These are phyloP conservation scores for Erythrocercus mccallii DNA, from an alignment of 2,113 vertebrate genomes.

Conservation along the genomic window DNA sequence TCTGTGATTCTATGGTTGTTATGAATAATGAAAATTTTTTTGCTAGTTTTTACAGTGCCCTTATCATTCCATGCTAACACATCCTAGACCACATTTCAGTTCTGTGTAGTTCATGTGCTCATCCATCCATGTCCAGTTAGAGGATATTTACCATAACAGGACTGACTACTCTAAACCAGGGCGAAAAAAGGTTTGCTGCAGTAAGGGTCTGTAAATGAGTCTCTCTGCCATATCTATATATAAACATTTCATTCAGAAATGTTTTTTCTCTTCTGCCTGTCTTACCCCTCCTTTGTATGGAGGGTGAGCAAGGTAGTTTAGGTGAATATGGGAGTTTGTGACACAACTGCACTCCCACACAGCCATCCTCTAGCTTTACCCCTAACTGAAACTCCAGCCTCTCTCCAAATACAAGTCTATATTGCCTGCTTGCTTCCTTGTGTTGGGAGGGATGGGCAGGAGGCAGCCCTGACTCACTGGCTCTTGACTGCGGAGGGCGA, in stretches of 20 bases:
- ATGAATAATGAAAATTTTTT: not conserved
- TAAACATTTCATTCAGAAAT: not conserved
- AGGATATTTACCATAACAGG: not conserved
- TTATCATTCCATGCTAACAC: not conserved
- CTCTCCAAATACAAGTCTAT: not conserved
- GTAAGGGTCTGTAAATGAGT: not conserved
- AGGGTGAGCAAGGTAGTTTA: not conserved
- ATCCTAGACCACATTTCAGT: not conserved
- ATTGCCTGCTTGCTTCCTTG: not conserved
- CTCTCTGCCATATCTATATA: not conserved
- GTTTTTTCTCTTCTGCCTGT: not conserved
- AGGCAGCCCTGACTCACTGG: not conserved
- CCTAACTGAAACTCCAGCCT: not conserved
- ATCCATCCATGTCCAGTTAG: not conserved
- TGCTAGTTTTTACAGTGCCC: not conserved
- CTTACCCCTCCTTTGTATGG: not conserved
- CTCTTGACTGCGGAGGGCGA: fast-evolving
- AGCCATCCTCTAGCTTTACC: not conserved
- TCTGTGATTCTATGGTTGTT: not conserved
- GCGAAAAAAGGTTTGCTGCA: not conserved
- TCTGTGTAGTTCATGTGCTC: not conserved
- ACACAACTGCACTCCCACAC: not conserved
- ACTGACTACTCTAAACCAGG: not conserved
- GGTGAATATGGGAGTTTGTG: not conserved
- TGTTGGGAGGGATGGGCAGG: not conserved